Base-by-base conservation (phyloP, 2,888 invertebrate genomes). In the Cantharis lateralis region DNA sequence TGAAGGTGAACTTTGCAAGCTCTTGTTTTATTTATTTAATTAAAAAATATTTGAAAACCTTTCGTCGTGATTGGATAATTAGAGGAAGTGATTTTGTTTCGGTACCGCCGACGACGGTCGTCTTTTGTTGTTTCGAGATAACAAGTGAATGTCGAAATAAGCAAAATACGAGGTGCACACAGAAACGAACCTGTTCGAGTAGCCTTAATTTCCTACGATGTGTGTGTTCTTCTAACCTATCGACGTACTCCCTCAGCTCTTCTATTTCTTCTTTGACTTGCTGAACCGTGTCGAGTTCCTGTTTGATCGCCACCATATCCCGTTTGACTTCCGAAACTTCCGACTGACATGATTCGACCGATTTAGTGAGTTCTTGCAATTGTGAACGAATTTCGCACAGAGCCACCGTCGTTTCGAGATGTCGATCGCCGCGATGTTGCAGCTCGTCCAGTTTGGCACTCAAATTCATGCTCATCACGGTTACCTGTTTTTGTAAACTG, bases 401-500 rank as follows among this genome's bases (percentile, higher is more conserved):
- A 85, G 96, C 96, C 88, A 96, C 96, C 89, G 96, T 96, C 85
- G 96, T 96, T 91, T 96, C 96, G 88, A 96, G 92, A 91, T 96
- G 95, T 86, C 96, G 94, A 91, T 96, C 96, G 85, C 87, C 86
- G 84, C 90, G 90, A 87, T 94, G 92, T 91, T 96, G 96, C 90
- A 97, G 93, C 91, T 96, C 96, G 91, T 97, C 96, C 92, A 97
- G 92, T 92, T 96, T 96, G 87, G 95, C 95, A 90, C 95, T 93
- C 91, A 97, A 93, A 93, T 96, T 96, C 95, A 96, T 96, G 91
- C 96, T 96, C 97, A 97, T 97, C 92, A 96, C 96, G 93, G 95
- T 95, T 93, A 97, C 96, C 95, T 97, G 96, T 93, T 96, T 95
- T 93, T 97, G 96, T 92, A 97, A 95, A 94, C 96, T 97, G 91